Evolutionary conservation across 2,797 vertebrate genomes (phyloP).

Genomic region (Cyprinella venusta): DNA sequence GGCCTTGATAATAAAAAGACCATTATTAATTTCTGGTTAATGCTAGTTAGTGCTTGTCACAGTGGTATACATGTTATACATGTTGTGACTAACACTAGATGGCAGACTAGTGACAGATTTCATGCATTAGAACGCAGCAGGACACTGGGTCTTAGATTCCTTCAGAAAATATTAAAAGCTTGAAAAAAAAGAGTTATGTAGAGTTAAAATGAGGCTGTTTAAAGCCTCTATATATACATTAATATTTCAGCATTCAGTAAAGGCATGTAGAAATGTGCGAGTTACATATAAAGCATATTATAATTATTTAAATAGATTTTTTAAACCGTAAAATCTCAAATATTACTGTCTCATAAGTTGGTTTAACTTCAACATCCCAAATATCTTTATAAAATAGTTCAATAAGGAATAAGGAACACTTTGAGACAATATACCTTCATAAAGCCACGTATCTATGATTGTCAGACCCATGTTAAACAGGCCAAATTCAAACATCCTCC

Average conservation of each 20-base stretch:
- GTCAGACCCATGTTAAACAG: slow-evolving; percentile 29
- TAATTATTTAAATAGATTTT: not conserved
- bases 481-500: slow-evolving; percentile 27
- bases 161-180: slow-evolving; percentile 17
- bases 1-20: not conserved
- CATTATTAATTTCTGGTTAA: not conserved
- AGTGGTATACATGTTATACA: not conserved
- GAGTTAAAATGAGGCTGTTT: too few relatives aligned
- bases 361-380: not conserved
- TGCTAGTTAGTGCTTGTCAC: not conserved
- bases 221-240: not conserved
- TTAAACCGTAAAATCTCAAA: not conserved
- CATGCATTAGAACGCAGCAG: not conserved
- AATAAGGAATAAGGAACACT: not conserved
- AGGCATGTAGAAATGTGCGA: not conserved
- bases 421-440: slow-evolving; percentile 7
- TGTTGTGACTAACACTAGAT: slow-evolving; percentile 45
- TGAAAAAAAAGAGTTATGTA: not conserved
- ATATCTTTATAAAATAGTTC: not conserved
- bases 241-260: not conserved
- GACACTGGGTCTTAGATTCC: not conserved
- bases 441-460: slow-evolving; percentile 25
- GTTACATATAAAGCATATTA: not conserved
- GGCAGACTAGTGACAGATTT: slow-evolving; percentile 52
- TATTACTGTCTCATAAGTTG: slow-evolving; percentile 10